These are phyloP conservation scores for Porites divaricata DNA, from an alignment of 92 coral and sea anemone genomes.

Conservation along the genomic window DNA sequence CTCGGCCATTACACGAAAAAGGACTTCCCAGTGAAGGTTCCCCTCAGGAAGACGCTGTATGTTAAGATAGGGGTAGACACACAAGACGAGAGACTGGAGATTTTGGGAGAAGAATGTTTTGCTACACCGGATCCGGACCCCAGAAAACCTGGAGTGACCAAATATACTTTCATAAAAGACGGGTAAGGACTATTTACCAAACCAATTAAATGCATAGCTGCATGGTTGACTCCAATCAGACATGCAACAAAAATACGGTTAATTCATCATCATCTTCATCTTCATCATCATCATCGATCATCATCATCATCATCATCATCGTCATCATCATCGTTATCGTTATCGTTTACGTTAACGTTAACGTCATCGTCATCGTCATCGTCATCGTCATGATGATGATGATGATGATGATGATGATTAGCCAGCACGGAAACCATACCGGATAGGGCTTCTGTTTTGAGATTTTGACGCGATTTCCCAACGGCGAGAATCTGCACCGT, in stretches of 20 bases:
- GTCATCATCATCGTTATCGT: too few relatives aligned
- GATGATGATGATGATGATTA: too few relatives aligned
- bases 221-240: background rate
- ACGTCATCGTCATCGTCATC: too few relatives aligned
- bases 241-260: background rate
- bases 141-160: background rate
- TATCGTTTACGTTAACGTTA: too few relatives aligned
- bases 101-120: conserved; percentile 37
- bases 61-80: conserved; percentile 38
- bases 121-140: conserved; percentile 42
- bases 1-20: conserved; percentile 8
- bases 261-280: background rate
- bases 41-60: conserved; percentile 4
- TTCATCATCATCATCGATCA: background rate
- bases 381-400: too few relatives aligned
- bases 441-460: too few relatives aligned
- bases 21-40: conserved; percentile 27
- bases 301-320: too few relatives aligned
- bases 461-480: too few relatives aligned
- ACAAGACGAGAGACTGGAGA: conserved; percentile 22
- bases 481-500: too few relatives aligned
- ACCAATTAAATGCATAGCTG: too few relatives aligned
- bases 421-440: too few relatives aligned
- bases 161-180: conserved; percentile 27
- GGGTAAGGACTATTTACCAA: conserved; percentile 16